Base-by-base conservation (phyloP, 2,797 vertebrate species). In the Discoglossus pictus region DNA sequence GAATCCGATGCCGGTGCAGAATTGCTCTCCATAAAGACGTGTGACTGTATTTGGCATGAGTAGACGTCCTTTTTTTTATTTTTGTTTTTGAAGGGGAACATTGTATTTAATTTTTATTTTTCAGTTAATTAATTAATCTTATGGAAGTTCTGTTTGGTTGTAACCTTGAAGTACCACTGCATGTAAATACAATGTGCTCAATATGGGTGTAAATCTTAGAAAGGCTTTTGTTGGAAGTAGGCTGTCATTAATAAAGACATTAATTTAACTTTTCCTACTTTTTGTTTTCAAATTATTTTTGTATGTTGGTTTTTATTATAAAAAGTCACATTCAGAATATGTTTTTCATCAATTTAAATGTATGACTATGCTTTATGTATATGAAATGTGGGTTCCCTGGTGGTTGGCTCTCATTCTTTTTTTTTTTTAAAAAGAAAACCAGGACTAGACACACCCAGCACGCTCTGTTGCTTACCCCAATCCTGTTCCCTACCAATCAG, bases 121-220 rank as follows among this genome's bases (percentile, higher is more conserved):
- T 73, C 53, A 67, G 36, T 72, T 76, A 70, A 62, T 62, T 21
- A 44, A 55, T 55, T 27, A 73, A 72, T 54, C 1, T 75, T 42
- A 55, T 60, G 61, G 43, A 40, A 52, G 61, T 75, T 70, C 76
- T 74, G 63, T 81, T 76, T 74, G 51, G n/a, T 71, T 69, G 20
- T 43, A 58, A 60, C 75, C 68, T 62, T 66, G 21, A 69, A 73
- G 74, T 47, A 74, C 74, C 77, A 51, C 42, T 68, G 73, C 66
- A 2, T 90, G 86, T 89, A 87, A 81, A 89, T 87, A 86, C 76
- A 65, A 27, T 73, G 23, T 2, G 74, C 65, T 68, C 70, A 48
- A n/a, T 77, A 74, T 58, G 72, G 75, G 68, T 88, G 81, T 88
- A 85, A 86, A 86, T 87, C 80, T 85, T 84, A 76, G 76, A 82